Base-by-base conservation (phyloP, 2,797 vertebrate species). In the Danio choprae region DNA sequence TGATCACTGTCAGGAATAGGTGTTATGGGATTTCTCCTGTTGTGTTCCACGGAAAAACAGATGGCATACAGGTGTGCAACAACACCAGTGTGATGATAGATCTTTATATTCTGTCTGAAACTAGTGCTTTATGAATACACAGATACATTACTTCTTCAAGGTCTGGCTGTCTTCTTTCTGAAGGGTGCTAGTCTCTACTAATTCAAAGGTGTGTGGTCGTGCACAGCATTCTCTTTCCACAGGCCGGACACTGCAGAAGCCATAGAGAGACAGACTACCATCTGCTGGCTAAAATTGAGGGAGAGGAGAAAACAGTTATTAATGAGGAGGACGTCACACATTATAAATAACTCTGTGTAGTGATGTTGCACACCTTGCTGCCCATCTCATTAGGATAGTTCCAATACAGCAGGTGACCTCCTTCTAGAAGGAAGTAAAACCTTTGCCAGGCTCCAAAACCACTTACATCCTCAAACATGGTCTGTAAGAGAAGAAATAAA, bases 151-250 rank as follows among this genome's bases (percentile, higher is more conserved):
- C 94, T 93, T 95, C 74, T 89, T 83, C 12, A 87, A 29, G 0
- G 83, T 53, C 0, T 90, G 85, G 74, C 55, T 43, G 4, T 89
- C 89, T 16, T 91, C 86, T 73, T 90, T 81, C 67, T 88, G 88
- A 58, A 83, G 81, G 1, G 76, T 79, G 13, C 80, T 2, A 65
- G 55, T 83, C 80, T 88, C 93, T 79, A 93, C 88, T 53, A 95
- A 88, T 88, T 95, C 94, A 82, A 95, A 93, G 73, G 94, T 95
- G 87, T 94, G 91, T 40, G 94, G 93, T 53, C 94, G 92, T n/a
- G 93, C 94, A 29, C 94, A 95, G 0, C 83, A 89, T 56, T 94
- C 93, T 51, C 93, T 91, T 56, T 88, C 89, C 0, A 94, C 93
- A 0, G 90, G 88, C 74, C 89, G 87, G 70, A 95, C 91, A 36